Base-by-base conservation (phyloP, 2,113 vertebrate genomes). In the Parus major region DNA sequence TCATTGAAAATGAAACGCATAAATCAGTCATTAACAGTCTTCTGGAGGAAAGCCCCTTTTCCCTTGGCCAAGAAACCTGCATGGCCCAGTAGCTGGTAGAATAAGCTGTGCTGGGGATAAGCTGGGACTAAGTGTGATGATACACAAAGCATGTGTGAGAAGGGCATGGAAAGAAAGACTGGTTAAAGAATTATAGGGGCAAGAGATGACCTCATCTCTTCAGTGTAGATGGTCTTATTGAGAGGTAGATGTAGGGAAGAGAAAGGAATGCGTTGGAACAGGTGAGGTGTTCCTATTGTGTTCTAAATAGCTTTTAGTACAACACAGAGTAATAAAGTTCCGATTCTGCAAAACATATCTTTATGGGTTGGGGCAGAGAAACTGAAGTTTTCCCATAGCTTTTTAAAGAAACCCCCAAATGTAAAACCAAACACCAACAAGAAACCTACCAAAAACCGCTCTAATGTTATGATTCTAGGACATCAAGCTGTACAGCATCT, bases 391-490 rank as follows among this genome's bases (percentile, higher is more conserved):
- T 72, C n/a, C 15, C 5, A 13, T 31, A 47, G 42, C 22, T 92
- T 50, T 33, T 59, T 39, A 60, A 78, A 60, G 57, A 36, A 44
- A 12, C 3, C 2, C 3, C n/a, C 23, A 66, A 55, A 47, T 1
- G 14, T 29, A 35, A 60, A 63, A 25, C 66, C 11, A 35, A 56
- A 18, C 29, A 14, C 22, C 42, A 42, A 15, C 9, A 64, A 72
- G 28, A 36, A 29, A 36, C 9, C 6, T 5, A 27, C 9, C 1
- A 0, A 46, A 42, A 16, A 8, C 8, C 4, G 4, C 21, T 33
- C 14, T 59, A 12, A 19, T 42, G 8, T 57, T 42, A 31, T 7
- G 11, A 41, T 11, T 65, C 8, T 15, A 63, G 47, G 29, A 33
- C 27, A 10, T 55, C 33, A 25, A 47, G 35, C 39, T 1, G 0